These are phyloP conservation scores for Ridgeia piscesae DNA, from an alignment of 1,140 invertebrate species.

Conservation along the genomic window DNA sequence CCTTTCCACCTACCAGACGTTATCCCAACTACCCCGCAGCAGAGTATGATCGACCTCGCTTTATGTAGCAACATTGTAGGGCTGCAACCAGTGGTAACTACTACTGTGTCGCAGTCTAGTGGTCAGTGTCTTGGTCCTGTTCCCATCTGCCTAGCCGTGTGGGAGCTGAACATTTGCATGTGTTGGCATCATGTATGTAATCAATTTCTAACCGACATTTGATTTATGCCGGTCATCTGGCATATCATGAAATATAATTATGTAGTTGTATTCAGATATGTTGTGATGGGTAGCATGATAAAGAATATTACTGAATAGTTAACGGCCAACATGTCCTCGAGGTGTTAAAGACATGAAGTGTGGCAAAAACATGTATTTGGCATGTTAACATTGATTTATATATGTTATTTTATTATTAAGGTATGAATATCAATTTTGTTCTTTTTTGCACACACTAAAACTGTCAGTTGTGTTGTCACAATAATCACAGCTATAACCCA, in stretches of 20 bases:
- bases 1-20: neutral
- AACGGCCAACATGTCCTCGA: too few species aligned
- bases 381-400: too few species aligned
- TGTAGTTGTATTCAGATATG: too few species aligned
- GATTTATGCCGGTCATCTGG: neutral
- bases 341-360: too few species aligned
- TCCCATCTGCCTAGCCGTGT: neutral
- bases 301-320: too few species aligned
- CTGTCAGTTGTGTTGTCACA: too few species aligned
- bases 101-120: neutral
- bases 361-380: too few species aligned
- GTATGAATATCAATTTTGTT: too few species aligned
- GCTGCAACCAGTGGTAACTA: neutral
- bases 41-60: neutral
- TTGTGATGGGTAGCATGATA: too few species aligned
- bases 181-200: neutral
- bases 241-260: neutral
- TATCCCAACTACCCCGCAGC: neutral
- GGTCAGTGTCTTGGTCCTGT: neutral
- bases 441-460: too few species aligned
- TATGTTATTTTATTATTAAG: too few species aligned
- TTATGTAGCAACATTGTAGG: neutral
- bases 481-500: too few species aligned
- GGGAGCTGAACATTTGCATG: neutral
- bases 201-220: neutral